Percentiles rank a stretch among this genome's conserved stretches.
Evolutionary conservation across 2,113 vertebrate species (phyloP).

Genomic region (Silurus asotus): DNA sequence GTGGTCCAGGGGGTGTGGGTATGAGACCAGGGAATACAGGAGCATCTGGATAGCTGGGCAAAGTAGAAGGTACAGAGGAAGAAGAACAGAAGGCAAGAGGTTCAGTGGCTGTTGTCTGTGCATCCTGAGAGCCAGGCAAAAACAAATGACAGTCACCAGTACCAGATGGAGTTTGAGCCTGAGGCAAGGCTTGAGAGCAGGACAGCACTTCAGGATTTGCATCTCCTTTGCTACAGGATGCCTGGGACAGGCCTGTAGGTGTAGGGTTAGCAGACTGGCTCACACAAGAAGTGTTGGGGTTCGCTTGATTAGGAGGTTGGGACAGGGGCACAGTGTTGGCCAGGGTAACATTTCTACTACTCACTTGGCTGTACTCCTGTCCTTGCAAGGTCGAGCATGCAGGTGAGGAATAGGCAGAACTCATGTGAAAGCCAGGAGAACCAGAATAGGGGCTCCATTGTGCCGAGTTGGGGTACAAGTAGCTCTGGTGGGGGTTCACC

Average conservation of each 20-base stretch:
- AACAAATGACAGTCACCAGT: not conserved
- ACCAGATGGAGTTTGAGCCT: not conserved
- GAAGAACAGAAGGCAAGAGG: not conserved
- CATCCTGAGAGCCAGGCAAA: slow-evolving; percentile 20
- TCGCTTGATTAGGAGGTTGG: not conserved
- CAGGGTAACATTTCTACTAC: not conserved
- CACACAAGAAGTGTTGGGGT: slow-evolving; percentile 23
- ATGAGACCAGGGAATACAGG: slow-evolving; percentile 58
- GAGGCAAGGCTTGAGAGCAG: slow-evolving; percentile 20
- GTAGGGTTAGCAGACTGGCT: slow-evolving; percentile 26
- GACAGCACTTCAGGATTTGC: slow-evolving; percentile 12
- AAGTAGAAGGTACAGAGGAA: slow-evolving; percentile 27
- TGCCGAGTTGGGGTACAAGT: slow-evolving; percentile 73
- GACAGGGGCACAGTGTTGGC: not conserved
- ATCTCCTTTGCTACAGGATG: not conserved
- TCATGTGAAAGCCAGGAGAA: slow-evolving; percentile 66
- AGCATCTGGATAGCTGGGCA: slow-evolving; percentile 39
- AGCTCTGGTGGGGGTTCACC: slow-evolving; percentile 94
- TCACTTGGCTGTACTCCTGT: slow-evolving; percentile 44
- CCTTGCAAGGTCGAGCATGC: slow-evolving; percentile 31
- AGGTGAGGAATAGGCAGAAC: slow-evolving; percentile 52
- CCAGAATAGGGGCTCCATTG: slow-evolving; percentile 70
- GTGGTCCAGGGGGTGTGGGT: slow-evolving; percentile 48
- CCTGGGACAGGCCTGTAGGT: not conserved
- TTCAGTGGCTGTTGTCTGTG: slow-evolving; percentile 55